Evolutionary conservation across 2,888 invertebrate genomes (phyloP), one percentile per base, ranked within the genome.

Genomic region (Sinelater perroti): DNA sequence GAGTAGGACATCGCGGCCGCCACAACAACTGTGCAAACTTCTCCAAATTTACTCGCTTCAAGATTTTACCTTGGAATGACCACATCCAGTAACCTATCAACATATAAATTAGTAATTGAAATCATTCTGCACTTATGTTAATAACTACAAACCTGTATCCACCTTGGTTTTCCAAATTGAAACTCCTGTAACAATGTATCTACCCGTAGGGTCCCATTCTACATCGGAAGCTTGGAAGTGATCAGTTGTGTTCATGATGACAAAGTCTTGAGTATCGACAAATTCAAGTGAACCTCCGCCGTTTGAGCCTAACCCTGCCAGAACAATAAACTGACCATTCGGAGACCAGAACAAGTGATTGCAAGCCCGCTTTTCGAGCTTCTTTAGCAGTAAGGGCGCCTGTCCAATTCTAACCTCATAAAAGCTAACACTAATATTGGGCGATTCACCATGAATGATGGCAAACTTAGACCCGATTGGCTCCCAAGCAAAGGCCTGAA

Each of bases 181-280:
- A 11, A 97, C 96, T 1, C 91, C 94, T 0, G 97, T 96, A 47
- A 93, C 92, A 8, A 99, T 95, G 74, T 95, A 99, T 61, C 99
- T 87, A 1, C 99, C 99, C 2, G 98, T 99, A 1, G 99, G 98
- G 80, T 99, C 99, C 99, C 99, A 99, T 77, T 97, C 97, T 1
- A 98, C 94, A 75, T 97, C 95, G 0, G 96, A 95, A 76, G 89
- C 88, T 78, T 87, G 82, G 79, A 93, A 97, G 79, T 98, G 97
- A 77, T 97, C 97, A 0, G 91, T 90, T 7, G 91, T 88, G 72
- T 92, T 91, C 91, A 96, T 96, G n/a, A 95, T 87, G 3, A 95
- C 89, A 77, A 96, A 97, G 75, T 98, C 97, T 70, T 92, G 90
- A 0, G 96, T 93, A 74, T 98, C 97, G 38, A 97, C 88, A 76